Percentiles rank a stretch among this genome's conserved stretches.
Conservation (phyloP, 2,113 vertebrate species). For the Myotis brandtii region DNA sequence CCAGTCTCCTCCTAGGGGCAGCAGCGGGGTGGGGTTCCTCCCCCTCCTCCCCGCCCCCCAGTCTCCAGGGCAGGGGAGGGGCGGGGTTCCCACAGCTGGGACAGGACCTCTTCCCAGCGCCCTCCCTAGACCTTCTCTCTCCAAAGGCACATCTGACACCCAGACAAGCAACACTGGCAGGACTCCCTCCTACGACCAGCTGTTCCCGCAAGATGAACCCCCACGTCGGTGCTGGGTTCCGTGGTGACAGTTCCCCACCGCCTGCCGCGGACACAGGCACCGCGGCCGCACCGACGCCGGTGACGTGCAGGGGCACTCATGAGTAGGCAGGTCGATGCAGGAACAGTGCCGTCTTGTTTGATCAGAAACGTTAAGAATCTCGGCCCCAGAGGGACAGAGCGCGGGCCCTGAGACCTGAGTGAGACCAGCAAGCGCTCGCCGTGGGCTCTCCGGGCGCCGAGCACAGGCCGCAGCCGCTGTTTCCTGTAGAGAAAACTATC, state of each 20-base stretch:
- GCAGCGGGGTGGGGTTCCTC: too few relatives aligned
- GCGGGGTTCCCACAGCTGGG: accelerated
- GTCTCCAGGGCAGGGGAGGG: accelerated
- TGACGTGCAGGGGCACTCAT: too few relatives aligned
- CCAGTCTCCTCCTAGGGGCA: background rate
- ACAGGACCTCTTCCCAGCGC: accelerated
- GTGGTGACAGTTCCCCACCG: too few relatives aligned
- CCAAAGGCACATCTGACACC: accelerated
- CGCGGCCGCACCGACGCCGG: too few relatives aligned
- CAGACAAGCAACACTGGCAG: accelerated
- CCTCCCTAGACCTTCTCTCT: background rate
- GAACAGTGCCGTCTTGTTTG: accelerated
- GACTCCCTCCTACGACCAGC: accelerated
- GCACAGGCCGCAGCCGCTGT: too few relatives aligned
- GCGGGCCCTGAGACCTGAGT: accelerated
- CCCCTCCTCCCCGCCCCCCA: too few relatives aligned
- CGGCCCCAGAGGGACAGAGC: background rate
- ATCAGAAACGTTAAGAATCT: background rate
- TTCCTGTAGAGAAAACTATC: too few relatives aligned
- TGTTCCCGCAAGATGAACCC: accelerated
- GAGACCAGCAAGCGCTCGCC: accelerated
- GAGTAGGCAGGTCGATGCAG: accelerated
- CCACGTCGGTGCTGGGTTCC: too few relatives aligned
- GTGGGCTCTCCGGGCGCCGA: background rate
- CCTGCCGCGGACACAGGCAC: too few relatives aligned